Conservation (phyloP, 2,113 vertebrate species). For the Elephantulus edwardii region DNA sequence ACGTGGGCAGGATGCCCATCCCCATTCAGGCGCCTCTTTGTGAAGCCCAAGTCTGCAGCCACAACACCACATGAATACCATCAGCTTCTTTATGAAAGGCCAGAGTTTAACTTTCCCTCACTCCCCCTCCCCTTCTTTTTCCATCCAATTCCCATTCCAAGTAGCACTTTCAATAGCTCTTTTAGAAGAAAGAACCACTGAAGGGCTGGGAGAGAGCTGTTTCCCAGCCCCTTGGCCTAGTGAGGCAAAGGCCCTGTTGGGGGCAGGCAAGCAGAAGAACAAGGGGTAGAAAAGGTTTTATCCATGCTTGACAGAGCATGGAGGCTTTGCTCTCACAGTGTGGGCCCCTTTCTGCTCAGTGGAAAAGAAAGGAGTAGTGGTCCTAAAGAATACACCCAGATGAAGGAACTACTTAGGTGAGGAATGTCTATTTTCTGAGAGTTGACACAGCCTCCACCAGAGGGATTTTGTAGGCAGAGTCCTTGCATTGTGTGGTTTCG, state of each 20-base stretch:
- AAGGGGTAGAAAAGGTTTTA: not conserved
- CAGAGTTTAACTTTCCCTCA: not conserved
- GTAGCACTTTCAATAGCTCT: slow-evolving; percentile 1
- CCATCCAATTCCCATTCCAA: slow-evolving; percentile 23
- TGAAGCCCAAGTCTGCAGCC: not conserved
- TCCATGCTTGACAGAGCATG: not conserved
- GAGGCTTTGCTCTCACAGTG: not conserved
- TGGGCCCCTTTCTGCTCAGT: not conserved
- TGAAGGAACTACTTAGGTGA: not conserved
- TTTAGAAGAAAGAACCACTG: slow-evolving; percentile 55
- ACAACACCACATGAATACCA: not conserved
- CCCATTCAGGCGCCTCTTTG: not conserved
- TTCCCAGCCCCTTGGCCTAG: slow-evolving; percentile 58
- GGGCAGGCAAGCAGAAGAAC: slow-evolving; percentile 12
- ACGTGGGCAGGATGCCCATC: not conserved
- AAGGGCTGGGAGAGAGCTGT: slow-evolving; percentile 44
- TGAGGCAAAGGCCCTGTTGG: slow-evolving; percentile 33
- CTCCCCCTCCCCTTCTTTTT: not conserved
- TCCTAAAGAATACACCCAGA: not conserved
- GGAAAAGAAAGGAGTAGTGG: not conserved
- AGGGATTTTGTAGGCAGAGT: not conserved
- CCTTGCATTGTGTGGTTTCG: not conserved
- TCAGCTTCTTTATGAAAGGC: not conserved
- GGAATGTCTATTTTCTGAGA: not conserved
- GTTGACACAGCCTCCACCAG: not conserved